A percentile compares a stretch with the other conserved stretches of the same genome.
Evolutionary conservation across 2,888 invertebrate genomes (phyloP).

Genomic region (Bunonema sp.): DNA sequence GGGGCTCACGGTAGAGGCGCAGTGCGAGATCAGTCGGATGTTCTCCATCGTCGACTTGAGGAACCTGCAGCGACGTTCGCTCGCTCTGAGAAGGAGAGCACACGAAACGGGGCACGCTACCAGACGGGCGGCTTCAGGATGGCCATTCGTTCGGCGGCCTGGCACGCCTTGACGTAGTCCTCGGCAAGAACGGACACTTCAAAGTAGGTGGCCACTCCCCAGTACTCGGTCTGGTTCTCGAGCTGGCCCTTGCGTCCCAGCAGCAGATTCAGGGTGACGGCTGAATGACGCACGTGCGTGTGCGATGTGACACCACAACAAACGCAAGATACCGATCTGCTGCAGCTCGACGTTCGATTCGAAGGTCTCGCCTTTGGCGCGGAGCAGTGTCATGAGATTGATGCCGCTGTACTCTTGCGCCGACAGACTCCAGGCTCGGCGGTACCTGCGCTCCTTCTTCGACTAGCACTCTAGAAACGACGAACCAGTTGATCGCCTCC

Average conservation of each 20-base stretch:
- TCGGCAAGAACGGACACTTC: slow-evolving; percentile 81
- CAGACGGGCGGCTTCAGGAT: slow-evolving; percentile 51
- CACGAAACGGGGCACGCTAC: slow-evolving; percentile 23
- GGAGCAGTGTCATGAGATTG: slow-evolving; percentile 85
- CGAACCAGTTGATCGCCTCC: slow-evolving; percentile 77
- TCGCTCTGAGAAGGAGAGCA: not conserved
- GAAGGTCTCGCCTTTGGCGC: slow-evolving; percentile 88
- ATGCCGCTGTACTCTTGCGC: slow-evolving; percentile 98
- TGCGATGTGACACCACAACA: not conserved
- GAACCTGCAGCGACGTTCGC: slow-evolving; percentile 53
- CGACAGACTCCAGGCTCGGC: slow-evolving; percentile 74
- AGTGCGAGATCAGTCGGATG: slow-evolving; percentile 73
- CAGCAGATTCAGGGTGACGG: slow-evolving; percentile 81
- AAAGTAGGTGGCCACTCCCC: slow-evolving; percentile 74
- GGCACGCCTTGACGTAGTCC: slow-evolving; percentile 86
- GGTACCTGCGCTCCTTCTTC: slow-evolving; percentile 19
- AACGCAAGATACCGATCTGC: slow-evolving; percentile 54
- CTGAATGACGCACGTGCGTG: slow-evolving; percentile 45
- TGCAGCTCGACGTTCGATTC: slow-evolving; percentile 51
- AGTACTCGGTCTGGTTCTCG: slow-evolving; percentile 79
- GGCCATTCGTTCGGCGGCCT: slow-evolving; percentile 64
- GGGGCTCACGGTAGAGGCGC: slow-evolving; percentile 46
- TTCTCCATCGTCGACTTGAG: slow-evolving; percentile 91
- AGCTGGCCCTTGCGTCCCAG: slow-evolving; percentile 94
- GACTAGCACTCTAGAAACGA: not conserved